Base-by-base conservation (phyloP, 2,888 invertebrate species). In the Trichopoda pennipes region DNA sequence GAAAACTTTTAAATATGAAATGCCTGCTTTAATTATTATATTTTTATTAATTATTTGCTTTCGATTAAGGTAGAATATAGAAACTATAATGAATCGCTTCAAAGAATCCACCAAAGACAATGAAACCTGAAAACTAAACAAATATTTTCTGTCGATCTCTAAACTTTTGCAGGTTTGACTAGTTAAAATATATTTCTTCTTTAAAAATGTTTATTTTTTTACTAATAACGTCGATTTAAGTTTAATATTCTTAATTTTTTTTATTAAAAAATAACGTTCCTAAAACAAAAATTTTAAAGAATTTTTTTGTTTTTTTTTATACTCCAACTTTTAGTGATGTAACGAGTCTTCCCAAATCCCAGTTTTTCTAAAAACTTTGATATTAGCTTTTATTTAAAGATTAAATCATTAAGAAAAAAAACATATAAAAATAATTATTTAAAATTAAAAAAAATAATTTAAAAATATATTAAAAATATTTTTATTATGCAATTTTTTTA, bases 331-430 rank as follows among this genome's bases (percentile, higher is more conserved):
- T 66, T 74, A 75, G 81, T 82, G 82, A 82, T 82, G 42, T 72
- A 76, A 72, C 32, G 56, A 63, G 82, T 82, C 82, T 82, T 82
- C 82, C 82, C 61, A 68, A 72, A 69, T 69, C 68, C 79, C 61
- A 73, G 61, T 68, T 74, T 61, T 61, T 19, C 53, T 38, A 60
- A 8, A 73, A 61, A 72, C 53, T 66, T 61, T 53, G 4, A 32
- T 7, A 9, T 32, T 47, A 44, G 38, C 38, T 47, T 53, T 53
- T 28, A 28, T 7, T 28, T 28, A 28, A 7, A 68, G 23, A 8
- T 73, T 35, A 49, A 76, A 49, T n/a, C 6, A 19, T 9, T 4
- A 23, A n/a, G 28, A 44, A 28, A 28, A 42, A 23, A 16, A 16
- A 35, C 12, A 35, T 1, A 49, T 8, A 60, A 32, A 14, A 6